Base-by-base conservation (phyloP, 2,113 vertebrate genomes). In the Myotis lucifugus region DNA sequence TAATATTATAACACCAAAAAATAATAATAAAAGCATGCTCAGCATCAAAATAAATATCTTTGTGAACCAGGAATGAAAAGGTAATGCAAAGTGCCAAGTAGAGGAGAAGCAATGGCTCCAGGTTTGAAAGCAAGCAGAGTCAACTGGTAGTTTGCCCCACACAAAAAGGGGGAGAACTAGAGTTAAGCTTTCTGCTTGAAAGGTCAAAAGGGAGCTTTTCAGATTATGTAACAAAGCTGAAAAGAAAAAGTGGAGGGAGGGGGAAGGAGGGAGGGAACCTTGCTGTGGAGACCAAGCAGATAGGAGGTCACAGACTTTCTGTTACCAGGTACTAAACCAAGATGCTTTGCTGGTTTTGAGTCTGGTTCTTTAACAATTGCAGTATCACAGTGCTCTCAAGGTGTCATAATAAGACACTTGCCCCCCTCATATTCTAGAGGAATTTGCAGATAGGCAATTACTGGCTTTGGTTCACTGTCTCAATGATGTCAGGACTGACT, bases 1-100 rank as follows among this genome's bases (percentile, higher is more conserved):
- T 95, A 42, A 84, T 92, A 81, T 32, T 84, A 25, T 79, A 88
- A 89, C 86, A 79, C 29, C 46, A 88, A 86, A 77, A 83, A 85
- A 59, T 25, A 59, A 59, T 56, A 56, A 86, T 48, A 46, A 79
- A 79, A 91, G 50, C 42, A 70, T 9, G 9, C n/a, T 85, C 37
- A 79, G 17, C n/a, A 46, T 82, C 59, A 85, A n/a, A 64, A 40
- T 83, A 87, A 95, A 29, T 94, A 88, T 82, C n/a, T 94, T 7
- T 48, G 0, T 92, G 66, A 59, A 72, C 94, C 42, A 90, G 12
- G 79, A 95, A 48, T 77, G 40, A 23, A 92, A 90, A 52, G 56
- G 66, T 52, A 90, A 82, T 81, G 3, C 29, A 67, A 37, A 52
- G n/a, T 81, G 37, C 34, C 77, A 70, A 34, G 1, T 52, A 78